Base-by-base conservation (phyloP, 2,888 invertebrate genomes). In the Uloborus plumipes region DNA sequence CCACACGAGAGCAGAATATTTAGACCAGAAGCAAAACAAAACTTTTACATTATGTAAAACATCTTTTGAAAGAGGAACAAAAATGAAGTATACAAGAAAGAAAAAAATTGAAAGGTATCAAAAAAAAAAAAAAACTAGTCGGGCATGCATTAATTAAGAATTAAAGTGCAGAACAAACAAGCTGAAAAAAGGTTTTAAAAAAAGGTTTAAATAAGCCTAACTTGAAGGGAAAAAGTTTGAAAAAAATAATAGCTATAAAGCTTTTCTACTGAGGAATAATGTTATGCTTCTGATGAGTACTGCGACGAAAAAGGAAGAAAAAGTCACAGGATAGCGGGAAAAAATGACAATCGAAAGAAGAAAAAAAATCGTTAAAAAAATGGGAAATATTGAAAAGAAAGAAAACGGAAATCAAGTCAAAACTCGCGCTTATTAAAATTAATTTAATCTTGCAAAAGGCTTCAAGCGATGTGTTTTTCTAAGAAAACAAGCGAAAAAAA, bases 381-480 rank as follows among this genome's bases (percentile, higher is more conserved):
- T 26, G 26, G 2, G 22, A 50, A 62, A 20, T 1, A 3, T 15
- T 26, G 58, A 20, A 49, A 50, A 6, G 18, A 47, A 16, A 16
- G 16, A 47, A 55, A 66, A 26, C 53, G n/a, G 39, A 59, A 67
- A 47, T 50, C 51, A 59, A 69, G 53, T 59, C n/a, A 20, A 59
- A 20, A 14, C 39, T 39, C 9, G 59, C n/a, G 61, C 71, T 71
- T 65, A 77, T 77, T 77, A 71, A 77, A 75, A 77, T 77, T 71
- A 77, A 77, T 71, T 77, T 64, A 77, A 77, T 77, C 65, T 65
- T 6, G 49, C 62, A 70, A 22, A 55, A 64, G 51, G 67, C 61
- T 11, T 50, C 47, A 31, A 61, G 61, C 31, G 51, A 51, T 50
- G 59, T 50, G 61, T 61, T 51, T 61, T 62, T 49, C 2, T 20